A percentile compares a stretch with the other conserved stretches of the same genome.
Conservation (phyloP, 2,113 vertebrate species). For the Mionectes macconnelli region DNA sequence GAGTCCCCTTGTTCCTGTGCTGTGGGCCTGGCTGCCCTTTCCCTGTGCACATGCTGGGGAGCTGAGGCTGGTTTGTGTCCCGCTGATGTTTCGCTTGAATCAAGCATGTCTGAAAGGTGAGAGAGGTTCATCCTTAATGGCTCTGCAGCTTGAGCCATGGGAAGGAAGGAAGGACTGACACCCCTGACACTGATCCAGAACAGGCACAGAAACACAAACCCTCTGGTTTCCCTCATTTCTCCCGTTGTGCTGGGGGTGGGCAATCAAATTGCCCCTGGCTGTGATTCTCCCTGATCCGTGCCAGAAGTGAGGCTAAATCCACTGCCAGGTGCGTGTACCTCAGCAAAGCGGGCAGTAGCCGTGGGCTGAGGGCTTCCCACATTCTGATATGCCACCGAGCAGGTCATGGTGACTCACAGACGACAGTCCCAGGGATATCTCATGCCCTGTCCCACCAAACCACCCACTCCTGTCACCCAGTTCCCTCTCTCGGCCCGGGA, state of each 20-base stretch:
- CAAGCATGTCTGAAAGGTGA: not conserved
- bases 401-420: not conserved
- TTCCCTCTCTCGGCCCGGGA: accelerated
- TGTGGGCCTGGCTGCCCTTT: not conserved
- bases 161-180: not conserved
- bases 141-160: not conserved
- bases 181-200: accelerated
- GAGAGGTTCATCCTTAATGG: not conserved
- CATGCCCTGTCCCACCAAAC: not conserved
- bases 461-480: not conserved
- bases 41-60: accelerated
- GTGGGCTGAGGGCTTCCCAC: not conserved
- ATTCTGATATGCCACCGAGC: not conserved
- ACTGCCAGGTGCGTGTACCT: not conserved
- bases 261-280: accelerated
- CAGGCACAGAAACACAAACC: not conserved
- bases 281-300: not conserved
- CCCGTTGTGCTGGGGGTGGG: accelerated
- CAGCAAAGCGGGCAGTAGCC: not conserved
- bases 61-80: not conserved
- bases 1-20: not conserved
- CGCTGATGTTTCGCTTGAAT: not conserved
- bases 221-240: not conserved
- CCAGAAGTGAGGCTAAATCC: not conserved
- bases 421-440: not conserved